Percentiles rank a stretch among this genome's conserved stretches.
Evolutionary conservation across 1,140 invertebrate species (phyloP).

Genomic region (Uloborus diversus): DNA sequence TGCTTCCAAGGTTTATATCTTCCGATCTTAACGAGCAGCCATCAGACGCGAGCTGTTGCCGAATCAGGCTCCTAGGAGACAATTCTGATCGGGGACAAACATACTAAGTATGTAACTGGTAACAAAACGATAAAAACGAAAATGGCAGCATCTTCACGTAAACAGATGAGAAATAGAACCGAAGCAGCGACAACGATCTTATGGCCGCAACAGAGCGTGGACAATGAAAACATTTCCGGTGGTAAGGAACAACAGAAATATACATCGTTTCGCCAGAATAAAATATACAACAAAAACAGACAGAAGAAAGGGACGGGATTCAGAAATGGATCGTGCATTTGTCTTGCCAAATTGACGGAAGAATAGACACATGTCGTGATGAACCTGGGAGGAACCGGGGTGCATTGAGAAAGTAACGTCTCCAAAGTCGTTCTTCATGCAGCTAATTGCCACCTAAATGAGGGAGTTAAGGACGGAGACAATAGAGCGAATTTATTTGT

Average conservation of each 20-base stretch:
- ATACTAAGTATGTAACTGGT: no score
- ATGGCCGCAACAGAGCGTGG: conserved; percentile 29
- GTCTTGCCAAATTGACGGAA: conserved; percentile 24
- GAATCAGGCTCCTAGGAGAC: no score
- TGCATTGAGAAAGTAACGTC: not conserved
- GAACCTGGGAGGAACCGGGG: not conserved
- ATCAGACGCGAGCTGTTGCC: no score
- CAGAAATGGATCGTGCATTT: conserved; percentile 27
- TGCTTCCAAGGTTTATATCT: no score
- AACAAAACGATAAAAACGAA: not conserved
- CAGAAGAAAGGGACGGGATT: not conserved
- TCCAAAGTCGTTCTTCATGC: not conserved
- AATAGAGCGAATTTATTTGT: not conserved
- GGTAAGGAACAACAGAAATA: not conserved
- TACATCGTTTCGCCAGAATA: not conserved
- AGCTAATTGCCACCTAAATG: not conserved
- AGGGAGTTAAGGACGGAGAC: not conserved
- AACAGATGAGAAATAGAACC: no score
- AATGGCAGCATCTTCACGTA: not conserved
- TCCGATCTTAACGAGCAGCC: no score
- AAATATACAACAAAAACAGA: not conserved
- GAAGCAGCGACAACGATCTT: not conserved
- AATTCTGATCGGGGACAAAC: not conserved
- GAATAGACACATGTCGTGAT: conserved; percentile 42
- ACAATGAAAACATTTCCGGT: conserved; percentile 49